Conservation (phyloP, 2,888 invertebrate species). For the Diogma glabrata region DNA sequence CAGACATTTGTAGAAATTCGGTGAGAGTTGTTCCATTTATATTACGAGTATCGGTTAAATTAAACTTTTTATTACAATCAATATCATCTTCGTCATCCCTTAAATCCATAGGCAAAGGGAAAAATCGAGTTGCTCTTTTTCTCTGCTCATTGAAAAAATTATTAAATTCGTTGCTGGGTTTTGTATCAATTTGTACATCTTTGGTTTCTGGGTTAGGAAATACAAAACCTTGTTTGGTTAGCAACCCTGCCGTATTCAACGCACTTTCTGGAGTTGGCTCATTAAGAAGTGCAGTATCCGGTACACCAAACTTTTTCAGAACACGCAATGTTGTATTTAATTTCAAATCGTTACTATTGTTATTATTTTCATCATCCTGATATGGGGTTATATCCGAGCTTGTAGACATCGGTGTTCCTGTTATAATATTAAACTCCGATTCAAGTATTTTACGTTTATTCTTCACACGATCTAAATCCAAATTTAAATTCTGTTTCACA, state of each 20-base stretch:
- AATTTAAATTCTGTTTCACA: slow-evolving; percentile 18
- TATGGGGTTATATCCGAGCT: slow-evolving; percentile 21
- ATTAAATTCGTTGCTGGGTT: background rate
- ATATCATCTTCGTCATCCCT: slow-evolving; percentile 2
- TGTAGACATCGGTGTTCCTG: slow-evolving; percentile 28
- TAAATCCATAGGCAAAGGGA: slow-evolving; percentile 1
- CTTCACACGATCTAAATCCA: slow-evolving; percentile 23
- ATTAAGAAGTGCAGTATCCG: slow-evolving; percentile 14
- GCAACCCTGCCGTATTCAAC: slow-evolving; percentile 26
- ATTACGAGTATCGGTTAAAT: slow-evolving; percentile 14
- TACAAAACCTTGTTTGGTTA: slow-evolving; percentile 24
- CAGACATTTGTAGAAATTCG: slow-evolving; percentile 52
- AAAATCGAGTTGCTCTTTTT: background rate
- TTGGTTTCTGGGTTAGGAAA: slow-evolving; percentile 16
- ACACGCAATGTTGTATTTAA: slow-evolving; percentile 3
- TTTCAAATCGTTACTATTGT: slow-evolving; percentile 18
- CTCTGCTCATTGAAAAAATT: background rate
- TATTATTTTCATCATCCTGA: slow-evolving; percentile 15
- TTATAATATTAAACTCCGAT: slow-evolving; percentile 26
- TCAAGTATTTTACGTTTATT: slow-evolving; percentile 25
- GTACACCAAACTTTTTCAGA: slow-evolving; percentile 9
- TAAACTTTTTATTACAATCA: slow-evolving; percentile 2
- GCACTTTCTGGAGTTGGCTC: slow-evolving; percentile 25
- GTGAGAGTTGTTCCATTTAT: slow-evolving; percentile 34
- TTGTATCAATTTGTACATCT: background rate